Base-by-base conservation (phyloP, 2,113 vertebrate species). In the Callorhinus ursinus region DNA sequence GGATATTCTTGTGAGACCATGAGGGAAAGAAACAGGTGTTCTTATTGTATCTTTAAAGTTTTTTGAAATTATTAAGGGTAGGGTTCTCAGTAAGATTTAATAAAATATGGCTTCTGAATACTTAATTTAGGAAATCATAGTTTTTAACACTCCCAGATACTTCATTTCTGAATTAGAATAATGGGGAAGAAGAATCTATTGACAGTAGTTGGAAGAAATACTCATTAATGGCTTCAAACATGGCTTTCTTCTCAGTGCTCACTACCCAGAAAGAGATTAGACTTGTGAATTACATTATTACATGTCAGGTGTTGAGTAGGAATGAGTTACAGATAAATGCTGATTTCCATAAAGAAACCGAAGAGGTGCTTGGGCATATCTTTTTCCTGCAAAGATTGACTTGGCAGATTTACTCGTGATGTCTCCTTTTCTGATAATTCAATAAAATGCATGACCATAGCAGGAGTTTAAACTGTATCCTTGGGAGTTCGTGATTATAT, bases 11-110 rank as follows among this genome's bases (percentile, higher is more conserved):
- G 77, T 42, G 69, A 95, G 36, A 80, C 59, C 19, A 3, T 7
- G 91, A 89, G 36, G 26, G 55, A 95, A 94, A 88, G 53, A 94
- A 92, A 83, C n/a, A 90, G 42, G 84, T 96, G 67, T 95, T 97
- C 55, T 92, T 93, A 95, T n/a, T 93, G 19, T 87, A 59, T 79
- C 39, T 95, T 95, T 51, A 92, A 22, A 63, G 5, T 18, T 80
- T 77, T 92, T 87, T 69, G 46, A 93, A 80, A 87, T 97, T 84
- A 67, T n/a, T 89, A 83, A 87, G 51, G 49, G 53, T 83, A 31
- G 4, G 6, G 69, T 89, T 96, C 84, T 95, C 14, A 84, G 7
- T 86, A 93, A 53, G 11, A 86, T 94, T 57, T 90, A 92, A 90
- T 28, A 53, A 69, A 87, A 61, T 91, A 69, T 21, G 84, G 2